A percentile compares a stretch with the other conserved stretches of the same genome.
These are phyloP conservation scores for Ornithoptera alexandrae DNA, from an alignment of 2,888 invertebrate genomes.

Conservation along the genomic window DNA sequence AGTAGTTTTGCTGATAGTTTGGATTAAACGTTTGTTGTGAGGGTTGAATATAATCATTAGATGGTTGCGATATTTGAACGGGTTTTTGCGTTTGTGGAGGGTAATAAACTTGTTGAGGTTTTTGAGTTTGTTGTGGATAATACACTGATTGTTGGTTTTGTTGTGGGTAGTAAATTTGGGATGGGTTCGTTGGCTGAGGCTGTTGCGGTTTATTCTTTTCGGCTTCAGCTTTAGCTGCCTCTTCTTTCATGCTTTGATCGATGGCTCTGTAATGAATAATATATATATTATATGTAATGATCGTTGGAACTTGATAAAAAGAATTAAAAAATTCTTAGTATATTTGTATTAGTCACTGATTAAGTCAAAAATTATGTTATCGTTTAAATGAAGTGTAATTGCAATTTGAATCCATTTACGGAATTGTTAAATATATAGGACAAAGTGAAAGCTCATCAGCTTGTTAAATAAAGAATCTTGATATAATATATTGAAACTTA, in stretches of 20 bases:
- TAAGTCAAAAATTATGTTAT: not conserved
- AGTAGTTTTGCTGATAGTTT: conserved; percentile 27
- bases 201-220: conserved; percentile 50
- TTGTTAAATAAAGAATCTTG: too few relatives aligned
- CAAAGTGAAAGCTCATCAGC: too few relatives aligned
- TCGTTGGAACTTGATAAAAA: not conserved
- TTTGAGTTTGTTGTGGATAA: conserved; percentile 34
- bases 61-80: conserved; percentile 25
- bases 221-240: conserved; percentile 52
- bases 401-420: too few relatives aligned
- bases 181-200: conserved; percentile 38
- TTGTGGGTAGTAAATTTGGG: conserved; percentile 38
- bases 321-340: not conserved
- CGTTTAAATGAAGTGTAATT: too few relatives aligned
- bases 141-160: conserved; percentile 32
- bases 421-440: too few relatives aligned
- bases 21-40: conserved; percentile 26
- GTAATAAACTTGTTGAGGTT: conserved; percentile 32
- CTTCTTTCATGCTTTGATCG: conserved; percentile 59
- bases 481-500: too few relatives aligned
- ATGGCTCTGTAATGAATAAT: conserved; percentile 47
- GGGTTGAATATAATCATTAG: conserved; percentile 11
- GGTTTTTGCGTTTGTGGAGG: conserved; percentile 31
- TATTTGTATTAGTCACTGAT: not conserved
- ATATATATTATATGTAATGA: conserved; percentile 4